Conservation (phyloP, 2,113 vertebrate species). For the Poecilia latipinna region DNA sequence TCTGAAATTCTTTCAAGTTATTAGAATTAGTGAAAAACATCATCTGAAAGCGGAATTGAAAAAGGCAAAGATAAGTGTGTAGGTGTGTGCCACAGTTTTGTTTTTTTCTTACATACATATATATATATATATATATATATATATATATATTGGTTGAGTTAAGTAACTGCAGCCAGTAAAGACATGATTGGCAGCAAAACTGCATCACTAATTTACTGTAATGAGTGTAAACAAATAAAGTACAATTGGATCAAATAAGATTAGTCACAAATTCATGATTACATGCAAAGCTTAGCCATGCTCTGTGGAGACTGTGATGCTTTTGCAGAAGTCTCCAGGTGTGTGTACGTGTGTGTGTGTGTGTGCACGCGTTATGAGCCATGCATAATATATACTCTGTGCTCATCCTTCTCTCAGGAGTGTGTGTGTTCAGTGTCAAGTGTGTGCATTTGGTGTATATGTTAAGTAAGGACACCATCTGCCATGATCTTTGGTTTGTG, state of each 20-base stretch:
- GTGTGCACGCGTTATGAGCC: background rate
- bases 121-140: no score
- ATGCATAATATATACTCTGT: background rate
- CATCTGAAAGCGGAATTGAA: background rate
- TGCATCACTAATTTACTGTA: background rate
- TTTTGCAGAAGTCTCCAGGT: background rate
- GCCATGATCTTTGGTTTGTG: constrained; percentile 61
- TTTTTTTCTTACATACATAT: background rate
- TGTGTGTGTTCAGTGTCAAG: constrained; percentile 6
- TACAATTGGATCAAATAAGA: background rate
- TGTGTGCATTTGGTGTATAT: constrained; percentile 41
- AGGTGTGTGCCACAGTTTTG: background rate
- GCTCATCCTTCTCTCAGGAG: background rate
- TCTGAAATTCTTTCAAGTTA: constrained; percentile 2
- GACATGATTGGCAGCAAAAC: background rate
- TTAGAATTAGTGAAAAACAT: constrained; percentile 9
- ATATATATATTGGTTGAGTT: background rate
- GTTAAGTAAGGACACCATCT: constrained; percentile 74
- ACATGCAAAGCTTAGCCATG: background rate
- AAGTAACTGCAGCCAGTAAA: constrained; percentile 4
- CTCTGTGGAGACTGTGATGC: background rate
- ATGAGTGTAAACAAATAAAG: background rate
- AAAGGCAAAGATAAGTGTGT: background rate
- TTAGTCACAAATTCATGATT: background rate
- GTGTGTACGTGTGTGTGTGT: constrained; percentile 5